Conservation (phyloP, 2,888 invertebrate genomes). For the Stenurella melanura region DNA sequence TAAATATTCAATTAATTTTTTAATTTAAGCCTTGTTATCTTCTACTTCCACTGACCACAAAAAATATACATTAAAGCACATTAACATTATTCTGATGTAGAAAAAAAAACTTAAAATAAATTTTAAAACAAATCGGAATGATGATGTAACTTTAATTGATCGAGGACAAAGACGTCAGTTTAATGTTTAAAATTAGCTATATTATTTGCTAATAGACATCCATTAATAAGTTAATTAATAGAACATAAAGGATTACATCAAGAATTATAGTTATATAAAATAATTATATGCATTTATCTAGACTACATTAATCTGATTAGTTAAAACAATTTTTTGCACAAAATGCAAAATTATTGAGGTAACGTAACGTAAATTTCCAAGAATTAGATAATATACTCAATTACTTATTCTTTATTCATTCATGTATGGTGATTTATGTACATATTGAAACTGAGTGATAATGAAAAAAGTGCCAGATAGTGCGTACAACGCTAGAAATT, state of each 20-base stretch:
- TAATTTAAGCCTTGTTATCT: slow-evolving; percentile 7
- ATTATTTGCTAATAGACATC: not conserved
- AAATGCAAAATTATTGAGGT: slow-evolving; percentile 4
- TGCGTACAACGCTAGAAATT: not conserved
- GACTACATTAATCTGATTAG: not conserved
- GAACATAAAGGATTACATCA: not conserved
- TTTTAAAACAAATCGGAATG: slow-evolving; percentile 1
- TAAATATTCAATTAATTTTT: slow-evolving; percentile 4
- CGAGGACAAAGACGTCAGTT: slow-evolving; percentile 3
- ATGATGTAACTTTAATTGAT: slow-evolving; percentile 4
- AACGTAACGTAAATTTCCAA: slow-evolving; percentile 18
- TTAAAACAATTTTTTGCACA: not conserved
- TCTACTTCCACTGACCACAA: not conserved
- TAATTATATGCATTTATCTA: not conserved
- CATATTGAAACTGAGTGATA: slow-evolving; percentile 1
- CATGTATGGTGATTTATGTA: slow-evolving; percentile 31
- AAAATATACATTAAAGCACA: not conserved
- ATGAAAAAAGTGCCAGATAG: slow-evolving; percentile 10
- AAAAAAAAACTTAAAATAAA: not conserved
- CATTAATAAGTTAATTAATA: slow-evolving; percentile 3
- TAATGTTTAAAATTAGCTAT: not conserved
- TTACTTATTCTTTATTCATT: slow-evolving; percentile 34
- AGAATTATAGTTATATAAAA: not conserved
- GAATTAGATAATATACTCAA: slow-evolving; percentile 34
- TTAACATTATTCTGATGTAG: not conserved